Evolutionary conservation across 2,888 invertebrate species (phyloP), one percentile per base, ranked within the genome.

Genomic region (Apamea monoglypha): DNA sequence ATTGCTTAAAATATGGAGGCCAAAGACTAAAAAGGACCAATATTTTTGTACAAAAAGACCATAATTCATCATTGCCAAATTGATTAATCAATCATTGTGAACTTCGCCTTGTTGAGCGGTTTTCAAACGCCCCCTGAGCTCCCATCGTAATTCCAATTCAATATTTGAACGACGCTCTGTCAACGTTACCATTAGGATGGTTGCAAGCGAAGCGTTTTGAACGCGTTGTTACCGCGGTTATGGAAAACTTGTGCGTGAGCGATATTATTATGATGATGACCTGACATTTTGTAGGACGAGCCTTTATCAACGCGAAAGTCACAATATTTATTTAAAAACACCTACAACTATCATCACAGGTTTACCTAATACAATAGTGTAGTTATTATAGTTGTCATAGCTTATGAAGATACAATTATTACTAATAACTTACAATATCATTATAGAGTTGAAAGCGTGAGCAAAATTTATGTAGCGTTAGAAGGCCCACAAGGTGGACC

Each of bases 131-230:
- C 88, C 89, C 87, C 86, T 89, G 88, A 85, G 87, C 89, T 90
- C 88, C 86, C 92, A 91, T 92, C 92, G 92, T 92, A 93, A 93
- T 93, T 92, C 90, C 91, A 93, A 93, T 93, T 93, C 93, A 92
- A 93, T 94, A 94, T 93, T 93, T 93, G 93, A 93, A 93, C 91
- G 92, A 89, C 90, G 89, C 91, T 91, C 91, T 91, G 91, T 93
- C 92, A 92, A 91, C 90, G 89, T 87, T 84, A 86, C 81, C 40
- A 72, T 85, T 86, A 89, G 75, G 81, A 7, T 50, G 6, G 70
- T 50, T 77, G 0, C 80, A 87, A 68, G 73, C 69, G 53, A 18
- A 47, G 61, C 76, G 69, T 68, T 82, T 74, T 61, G 6, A 63
- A 61, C 25, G 76, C 47, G 1, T 36, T 63, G 40, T 82, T 32